A percentile compares a stretch with the other conserved stretches of the same genome.
Conservation (phyloP, 1,140 invertebrate species). For the Hydropsyche tenuis region DNA sequence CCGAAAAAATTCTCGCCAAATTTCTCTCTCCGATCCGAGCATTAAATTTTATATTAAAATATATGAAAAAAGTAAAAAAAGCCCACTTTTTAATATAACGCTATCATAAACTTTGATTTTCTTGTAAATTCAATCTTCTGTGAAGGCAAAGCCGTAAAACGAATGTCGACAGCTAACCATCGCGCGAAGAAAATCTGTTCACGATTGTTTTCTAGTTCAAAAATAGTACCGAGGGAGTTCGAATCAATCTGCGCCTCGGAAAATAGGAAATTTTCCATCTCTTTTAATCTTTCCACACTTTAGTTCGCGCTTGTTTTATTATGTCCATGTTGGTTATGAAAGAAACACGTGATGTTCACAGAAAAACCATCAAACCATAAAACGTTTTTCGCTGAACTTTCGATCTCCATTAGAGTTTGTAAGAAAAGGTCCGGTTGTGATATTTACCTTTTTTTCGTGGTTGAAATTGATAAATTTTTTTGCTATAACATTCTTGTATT, state of each 20-base stretch:
- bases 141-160: not conserved
- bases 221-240: constrained; percentile 5
- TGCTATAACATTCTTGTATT: too few species aligned
- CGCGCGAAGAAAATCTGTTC: too few species aligned
- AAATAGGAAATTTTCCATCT: not conserved
- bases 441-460: too few species aligned
- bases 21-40: not conserved
- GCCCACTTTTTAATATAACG: not conserved
- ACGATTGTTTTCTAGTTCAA: constrained; percentile 13
- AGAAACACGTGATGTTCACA: not conserved
- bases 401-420: too few species aligned
- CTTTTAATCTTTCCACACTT: not conserved
- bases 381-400: not conserved
- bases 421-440: too few species aligned
- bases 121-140: not conserved
- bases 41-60: constrained; percentile 13
- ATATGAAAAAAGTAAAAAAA: not conserved
- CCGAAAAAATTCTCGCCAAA: too few species aligned
- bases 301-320: not conserved
- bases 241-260: not conserved
- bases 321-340: not conserved
- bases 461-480: too few species aligned
- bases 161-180: not conserved
- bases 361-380: not conserved
- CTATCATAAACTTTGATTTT: not conserved